Conservation (phyloP, 2,797 vertebrate species). For the Peromyscus aztecus region DNA sequence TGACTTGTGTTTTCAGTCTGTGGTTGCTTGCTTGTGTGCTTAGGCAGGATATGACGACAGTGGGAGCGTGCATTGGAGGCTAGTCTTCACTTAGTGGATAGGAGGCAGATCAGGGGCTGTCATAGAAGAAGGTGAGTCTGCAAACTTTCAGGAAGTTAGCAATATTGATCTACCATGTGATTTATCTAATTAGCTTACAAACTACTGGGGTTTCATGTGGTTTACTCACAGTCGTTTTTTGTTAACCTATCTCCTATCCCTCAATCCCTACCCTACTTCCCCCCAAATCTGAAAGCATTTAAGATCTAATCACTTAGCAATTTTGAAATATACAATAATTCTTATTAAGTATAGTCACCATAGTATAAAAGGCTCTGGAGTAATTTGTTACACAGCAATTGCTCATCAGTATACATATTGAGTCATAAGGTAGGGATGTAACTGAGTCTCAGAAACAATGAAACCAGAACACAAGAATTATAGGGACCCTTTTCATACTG, state of each 20-base stretch:
- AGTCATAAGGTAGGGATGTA: background rate
- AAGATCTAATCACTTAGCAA: background rate
- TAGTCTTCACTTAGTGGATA: background rate
- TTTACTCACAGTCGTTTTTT: background rate
- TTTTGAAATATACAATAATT: background rate
- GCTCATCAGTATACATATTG: background rate
- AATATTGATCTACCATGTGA: background rate
- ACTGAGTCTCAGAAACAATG: background rate
- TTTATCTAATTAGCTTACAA: background rate
- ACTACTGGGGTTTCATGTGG: background rate
- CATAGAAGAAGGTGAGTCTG: background rate
- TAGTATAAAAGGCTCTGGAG: background rate
- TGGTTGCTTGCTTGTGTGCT: background rate
- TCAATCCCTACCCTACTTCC: background rate
- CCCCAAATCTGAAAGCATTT: background rate
- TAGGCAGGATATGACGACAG: background rate
- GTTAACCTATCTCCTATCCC: background rate
- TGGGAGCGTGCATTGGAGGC: background rate
- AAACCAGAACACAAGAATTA: background rate
- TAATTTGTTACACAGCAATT: background rate
- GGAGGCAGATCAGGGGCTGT: background rate
- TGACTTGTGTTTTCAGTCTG: background rate
- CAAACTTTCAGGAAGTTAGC: background rate
- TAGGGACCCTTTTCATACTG: background rate
- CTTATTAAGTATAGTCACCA: background rate